These are phyloP conservation scores for Glaucomys volans DNA, from an alignment of 2,113 vertebrate species.

Conservation along the genomic window DNA sequence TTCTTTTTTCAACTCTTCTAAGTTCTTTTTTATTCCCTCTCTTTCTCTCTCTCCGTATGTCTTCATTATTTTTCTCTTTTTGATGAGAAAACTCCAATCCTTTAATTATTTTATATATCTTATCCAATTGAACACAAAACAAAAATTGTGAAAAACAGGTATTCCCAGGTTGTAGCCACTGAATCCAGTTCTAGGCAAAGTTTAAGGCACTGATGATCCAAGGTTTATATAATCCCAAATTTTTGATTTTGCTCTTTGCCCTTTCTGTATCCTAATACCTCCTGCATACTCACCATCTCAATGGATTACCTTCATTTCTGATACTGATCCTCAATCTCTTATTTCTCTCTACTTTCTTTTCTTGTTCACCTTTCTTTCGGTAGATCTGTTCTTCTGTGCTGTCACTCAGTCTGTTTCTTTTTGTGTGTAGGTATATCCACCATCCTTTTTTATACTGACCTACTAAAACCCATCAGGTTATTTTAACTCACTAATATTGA, in stretches of 20 bases:
- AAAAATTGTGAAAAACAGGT: not conserved
- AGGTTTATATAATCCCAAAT: not conserved
- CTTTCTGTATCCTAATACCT: not conserved
- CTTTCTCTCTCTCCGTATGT: fast-evolving
- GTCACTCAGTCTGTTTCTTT: not conserved
- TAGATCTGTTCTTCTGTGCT: not conserved
- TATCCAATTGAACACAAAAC: not conserved
- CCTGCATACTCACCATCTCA: not conserved
- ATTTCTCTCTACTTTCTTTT: not conserved
- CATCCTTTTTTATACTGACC: not conserved
- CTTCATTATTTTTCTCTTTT: not conserved
- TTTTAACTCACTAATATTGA: not conserved
- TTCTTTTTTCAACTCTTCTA: not conserved
- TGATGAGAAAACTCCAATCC: not conserved
- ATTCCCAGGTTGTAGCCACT: not conserved
- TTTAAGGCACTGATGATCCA: not conserved
- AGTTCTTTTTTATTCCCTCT: not conserved
- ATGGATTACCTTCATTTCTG: not conserved
- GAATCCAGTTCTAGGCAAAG: not conserved
- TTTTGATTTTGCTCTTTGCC: not conserved
- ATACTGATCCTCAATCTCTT: not conserved
- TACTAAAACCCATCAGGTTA: not conserved
- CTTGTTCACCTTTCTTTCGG: not conserved
- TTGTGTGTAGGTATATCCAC: not conserved
- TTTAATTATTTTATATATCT: not conserved